These are phyloP conservation scores for Lynx canadensis DNA, from an alignment of 2,113 vertebrate genomes.

Conservation along the genomic window DNA sequence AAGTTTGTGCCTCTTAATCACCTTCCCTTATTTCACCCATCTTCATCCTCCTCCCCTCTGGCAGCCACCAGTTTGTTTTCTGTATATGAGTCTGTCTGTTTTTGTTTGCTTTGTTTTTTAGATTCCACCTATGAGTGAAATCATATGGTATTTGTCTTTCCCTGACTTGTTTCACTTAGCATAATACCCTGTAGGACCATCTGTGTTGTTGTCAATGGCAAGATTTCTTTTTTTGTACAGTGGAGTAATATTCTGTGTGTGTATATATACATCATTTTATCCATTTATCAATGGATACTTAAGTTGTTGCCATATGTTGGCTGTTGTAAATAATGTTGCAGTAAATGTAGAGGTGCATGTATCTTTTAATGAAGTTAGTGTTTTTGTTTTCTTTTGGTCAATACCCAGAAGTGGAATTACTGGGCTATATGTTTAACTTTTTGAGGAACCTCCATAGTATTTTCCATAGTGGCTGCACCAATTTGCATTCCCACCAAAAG, in stretches of 20 bases:
- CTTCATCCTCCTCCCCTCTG: neutral
- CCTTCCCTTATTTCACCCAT: neutral
- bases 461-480: neutral
- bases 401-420: neutral
- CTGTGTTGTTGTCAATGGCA: neutral
- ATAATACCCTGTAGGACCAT: neutral
- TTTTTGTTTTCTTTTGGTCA: neutral
- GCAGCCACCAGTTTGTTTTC: neutral
- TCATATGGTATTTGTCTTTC: neutral
- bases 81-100: neutral
- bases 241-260: neutral
- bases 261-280: neutral
- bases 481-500: neutral
- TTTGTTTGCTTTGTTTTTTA: neutral
- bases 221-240: neutral
- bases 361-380: neutral
- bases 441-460: neutral
- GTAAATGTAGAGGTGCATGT: neutral
- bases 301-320: neutral
- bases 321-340: neutral
- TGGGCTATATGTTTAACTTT: neutral
- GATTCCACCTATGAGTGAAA: neutral
- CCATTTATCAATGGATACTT: neutral
- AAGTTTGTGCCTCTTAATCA: neutral
- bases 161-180: neutral